Evolutionary conservation across 2,797 vertebrate species (phyloP).

Genomic region (Artibeus jamaicensis): DNA sequence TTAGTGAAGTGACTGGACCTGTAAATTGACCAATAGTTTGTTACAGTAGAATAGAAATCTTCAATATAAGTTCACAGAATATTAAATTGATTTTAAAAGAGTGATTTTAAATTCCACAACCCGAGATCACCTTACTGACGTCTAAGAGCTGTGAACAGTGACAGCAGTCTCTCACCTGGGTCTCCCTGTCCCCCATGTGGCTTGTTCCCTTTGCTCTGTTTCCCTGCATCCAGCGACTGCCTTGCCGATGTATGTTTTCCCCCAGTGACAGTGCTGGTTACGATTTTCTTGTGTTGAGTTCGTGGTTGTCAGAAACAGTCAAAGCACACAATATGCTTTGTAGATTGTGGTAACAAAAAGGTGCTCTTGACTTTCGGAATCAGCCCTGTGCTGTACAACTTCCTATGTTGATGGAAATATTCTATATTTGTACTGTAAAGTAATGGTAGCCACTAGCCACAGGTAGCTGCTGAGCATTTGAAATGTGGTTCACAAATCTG

Average conservation of each 20-base stretch:
- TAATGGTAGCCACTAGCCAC: neutral
- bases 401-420: neutral
- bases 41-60: neutral
- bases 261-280: neutral
- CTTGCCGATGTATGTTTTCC: neutral
- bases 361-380: neutral
- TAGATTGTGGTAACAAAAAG: neutral
- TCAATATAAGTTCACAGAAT: neutral
- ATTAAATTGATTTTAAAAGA: constrained; percentile 17
- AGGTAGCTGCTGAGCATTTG: neutral
- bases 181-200: neutral
- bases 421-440: neutral
- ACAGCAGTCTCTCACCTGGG: neutral
- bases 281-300: neutral
- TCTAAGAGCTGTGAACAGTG: neutral
- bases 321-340: neutral
- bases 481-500: neutral
- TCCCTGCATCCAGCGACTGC: neutral
- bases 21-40: neutral
- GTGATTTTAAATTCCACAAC: neutral
- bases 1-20: neutral
- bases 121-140: neutral
- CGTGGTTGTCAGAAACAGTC: neutral
- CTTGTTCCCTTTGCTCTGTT: neutral
- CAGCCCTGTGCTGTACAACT: neutral